Evolutionary conservation across 2,113 vertebrate species (phyloP).

Genomic region (Illadopsis cleaveri): DNA sequence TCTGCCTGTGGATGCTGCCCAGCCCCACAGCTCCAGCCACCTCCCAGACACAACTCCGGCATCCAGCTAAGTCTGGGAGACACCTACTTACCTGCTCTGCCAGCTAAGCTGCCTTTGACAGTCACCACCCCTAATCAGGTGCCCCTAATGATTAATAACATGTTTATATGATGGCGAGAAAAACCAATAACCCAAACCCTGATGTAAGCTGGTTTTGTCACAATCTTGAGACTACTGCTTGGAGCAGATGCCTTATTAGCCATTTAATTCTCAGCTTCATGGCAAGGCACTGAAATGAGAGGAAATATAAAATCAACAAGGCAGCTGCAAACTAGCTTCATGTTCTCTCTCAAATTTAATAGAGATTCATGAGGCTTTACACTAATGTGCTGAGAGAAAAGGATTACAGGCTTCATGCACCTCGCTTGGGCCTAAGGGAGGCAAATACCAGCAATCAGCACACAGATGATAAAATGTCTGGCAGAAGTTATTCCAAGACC

Average conservation of each 20-base stretch:
- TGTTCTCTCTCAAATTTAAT: constrained; percentile 50
- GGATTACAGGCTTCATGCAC: background rate
- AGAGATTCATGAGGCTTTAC: constrained; percentile 57
- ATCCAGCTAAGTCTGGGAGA: background rate
- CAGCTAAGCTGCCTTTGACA: background rate
- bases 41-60: background rate
- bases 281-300: background rate
- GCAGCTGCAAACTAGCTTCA: constrained; percentile 43
- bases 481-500: background rate
- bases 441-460: background rate
- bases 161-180: background rate
- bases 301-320: constrained; percentile 52
- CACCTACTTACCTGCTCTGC: background rate
- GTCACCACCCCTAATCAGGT: background rate
- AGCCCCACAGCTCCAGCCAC: background rate
- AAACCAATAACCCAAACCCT: constrained; percentile 5
- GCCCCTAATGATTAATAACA: background rate
- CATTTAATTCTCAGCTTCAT: constrained; percentile 39
- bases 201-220: constrained; percentile 21
- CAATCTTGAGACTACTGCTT: constrained; percentile 19
- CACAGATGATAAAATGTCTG: background rate
- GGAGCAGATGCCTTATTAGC: constrained; percentile 48
- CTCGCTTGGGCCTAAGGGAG: background rate
- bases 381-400: background rate
- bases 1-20: background rate